These are phyloP conservation scores for Stegostoma tigrinum DNA, from an alignment of 2,113 vertebrate genomes.

Conservation along the genomic window DNA sequence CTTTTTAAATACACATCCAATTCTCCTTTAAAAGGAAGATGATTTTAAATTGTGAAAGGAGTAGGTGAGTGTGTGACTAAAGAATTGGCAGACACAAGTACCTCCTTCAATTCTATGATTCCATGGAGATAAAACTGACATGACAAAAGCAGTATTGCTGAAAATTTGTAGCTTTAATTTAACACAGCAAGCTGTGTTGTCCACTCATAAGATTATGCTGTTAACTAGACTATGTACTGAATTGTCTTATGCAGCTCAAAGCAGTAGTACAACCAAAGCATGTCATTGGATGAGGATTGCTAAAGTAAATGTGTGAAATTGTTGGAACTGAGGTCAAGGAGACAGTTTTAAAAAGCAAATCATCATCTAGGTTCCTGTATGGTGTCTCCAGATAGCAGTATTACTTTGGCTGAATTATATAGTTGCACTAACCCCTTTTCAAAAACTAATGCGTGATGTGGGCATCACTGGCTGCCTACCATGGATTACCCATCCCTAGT, in stretches of 20 bases:
- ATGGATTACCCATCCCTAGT: no score
- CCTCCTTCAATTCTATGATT: neutral
- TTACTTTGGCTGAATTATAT: neutral
- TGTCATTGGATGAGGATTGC: neutral
- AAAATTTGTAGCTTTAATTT: neutral
- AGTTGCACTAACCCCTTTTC: neutral
- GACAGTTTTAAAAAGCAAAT: neutral
- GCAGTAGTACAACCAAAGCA: neutral
- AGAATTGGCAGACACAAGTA: neutral
- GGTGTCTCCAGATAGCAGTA: neutral
- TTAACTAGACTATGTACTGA: neutral
- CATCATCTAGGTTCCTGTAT: neutral
- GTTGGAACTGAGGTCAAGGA: neutral
- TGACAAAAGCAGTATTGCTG: neutral
- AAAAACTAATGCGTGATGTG: no score
- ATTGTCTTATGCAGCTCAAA: neutral
- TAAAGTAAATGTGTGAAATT: neutral
- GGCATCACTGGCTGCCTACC: no score
- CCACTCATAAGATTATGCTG: neutral
- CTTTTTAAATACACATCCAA: neutral
- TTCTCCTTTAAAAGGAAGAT: neutral
- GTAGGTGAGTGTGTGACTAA: neutral
- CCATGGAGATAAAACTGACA: neutral
- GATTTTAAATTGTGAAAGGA: neutral
- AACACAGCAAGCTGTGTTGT: neutral